Evolutionary conservation across 1,140 invertebrate genomes (phyloP), one percentile per base, ranked within the genome.

Genomic region (Meloidogyne chitwoodi): DNA sequence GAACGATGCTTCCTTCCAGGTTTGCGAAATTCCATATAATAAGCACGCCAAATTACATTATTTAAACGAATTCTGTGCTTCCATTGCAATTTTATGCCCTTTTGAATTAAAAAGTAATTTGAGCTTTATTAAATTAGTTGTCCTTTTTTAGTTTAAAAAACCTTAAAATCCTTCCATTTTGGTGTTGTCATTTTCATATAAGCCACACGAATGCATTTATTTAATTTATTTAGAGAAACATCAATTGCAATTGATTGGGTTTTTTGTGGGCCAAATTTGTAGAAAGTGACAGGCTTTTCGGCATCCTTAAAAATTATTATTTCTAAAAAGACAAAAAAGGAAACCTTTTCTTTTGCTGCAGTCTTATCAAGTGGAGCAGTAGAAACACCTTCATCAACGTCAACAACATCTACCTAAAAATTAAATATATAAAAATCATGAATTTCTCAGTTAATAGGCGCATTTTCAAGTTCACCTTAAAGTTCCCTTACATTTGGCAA

Each of bases 41-140:
- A 99, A 88, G 96, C 98, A 87, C 96, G 91, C 96, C 96, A 99
- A 85, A 99, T 99, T 74, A 99, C 94, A 89, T 99, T 99, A 90
- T 99, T 99, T 74, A 99, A 89, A 81, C 96, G 91, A 83, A 99
- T 98, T 90, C 98, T 73, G 89, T 98, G 95, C 88, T 98, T 98
- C 92, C 95, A 95, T 83, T 93, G 91, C 71, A 99, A 89, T 83
- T 95, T 92, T 80, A 99, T 92, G 71, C 96, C 96, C 90, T 56
- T n/a, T 8, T 8, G 6, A 22, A 56, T 6, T 0, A 4, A 48
- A 19, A 48, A 19, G 5, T 19, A 48, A 3, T 31, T 31, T 2
- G 14, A 48, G 0, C 1, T 48, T 19, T 19, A 22, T n/a, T n/a
- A 56, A 56, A n/a, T n/a, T 38, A 38, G 10, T 8, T 38, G 4